Evolutionary conservation across 2,888 invertebrate genomes (phyloP).

Genomic region (Amiota mariae): DNA sequence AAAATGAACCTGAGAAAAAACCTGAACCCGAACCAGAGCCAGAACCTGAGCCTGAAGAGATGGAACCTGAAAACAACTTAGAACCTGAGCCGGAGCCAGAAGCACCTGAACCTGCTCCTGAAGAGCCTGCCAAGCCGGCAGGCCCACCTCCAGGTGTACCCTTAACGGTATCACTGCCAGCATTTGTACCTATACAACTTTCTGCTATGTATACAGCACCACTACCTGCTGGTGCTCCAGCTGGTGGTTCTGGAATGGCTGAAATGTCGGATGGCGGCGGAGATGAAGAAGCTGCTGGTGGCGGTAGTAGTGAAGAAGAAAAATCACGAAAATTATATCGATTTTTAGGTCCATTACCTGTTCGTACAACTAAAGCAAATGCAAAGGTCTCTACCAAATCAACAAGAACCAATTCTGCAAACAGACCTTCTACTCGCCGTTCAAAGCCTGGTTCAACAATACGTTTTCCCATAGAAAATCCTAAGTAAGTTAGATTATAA

Average conservation of each 20-base stretch:
- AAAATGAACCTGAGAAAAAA: conserved; percentile 40
- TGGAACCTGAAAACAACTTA: conserved; percentile 69
- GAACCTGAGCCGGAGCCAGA: conserved; percentile 68
- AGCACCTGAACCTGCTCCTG: conserved; percentile 35
- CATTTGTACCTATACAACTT: conserved; percentile 71
- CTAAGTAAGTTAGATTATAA: conserved; percentile 27
- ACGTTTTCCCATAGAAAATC: conserved; percentile 62
- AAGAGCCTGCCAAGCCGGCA: conserved; percentile 40
- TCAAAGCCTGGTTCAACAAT: conserved; percentile 41
- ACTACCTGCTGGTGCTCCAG: conserved; percentile 67
- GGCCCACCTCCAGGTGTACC: conserved; percentile 67
- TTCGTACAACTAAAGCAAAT: conserved; percentile 13
- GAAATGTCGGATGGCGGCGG: conserved; percentile 34
- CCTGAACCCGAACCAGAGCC: conserved; percentile 70
- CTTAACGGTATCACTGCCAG: conserved; percentile 69
- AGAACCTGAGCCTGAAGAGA: conserved; percentile 73
- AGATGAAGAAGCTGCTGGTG: conserved; percentile 37
- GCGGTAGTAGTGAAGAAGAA: neutral
- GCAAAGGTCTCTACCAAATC: neutral
- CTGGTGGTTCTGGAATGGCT: conserved; percentile 44
- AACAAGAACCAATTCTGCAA: neutral
- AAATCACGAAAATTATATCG: neutral
- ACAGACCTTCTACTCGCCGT: neutral
- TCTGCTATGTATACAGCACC: conserved; percentile 73
- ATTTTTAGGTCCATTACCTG: neutral